Percentiles rank a stretch among this genome's conserved stretches.
phyloP scores from a whole-genome alignment of 1,140 invertebrate species.

The Semibalanus balanoides region DNA sequence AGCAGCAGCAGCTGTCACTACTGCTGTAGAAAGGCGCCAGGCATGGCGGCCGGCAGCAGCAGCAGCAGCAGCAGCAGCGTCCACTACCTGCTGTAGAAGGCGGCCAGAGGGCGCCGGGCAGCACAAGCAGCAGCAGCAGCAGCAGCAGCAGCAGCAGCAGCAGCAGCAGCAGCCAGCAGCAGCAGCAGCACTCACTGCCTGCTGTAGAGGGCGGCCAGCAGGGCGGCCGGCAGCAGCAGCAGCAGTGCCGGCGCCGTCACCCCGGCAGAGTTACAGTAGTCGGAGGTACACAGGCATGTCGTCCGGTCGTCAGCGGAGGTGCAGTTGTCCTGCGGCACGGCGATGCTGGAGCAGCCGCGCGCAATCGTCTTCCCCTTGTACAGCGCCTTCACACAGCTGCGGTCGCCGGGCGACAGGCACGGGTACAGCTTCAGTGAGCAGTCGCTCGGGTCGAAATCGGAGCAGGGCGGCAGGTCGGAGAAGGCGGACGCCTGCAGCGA shows the following conservation, averaged over 20 bases:
- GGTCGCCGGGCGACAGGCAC: background rate
- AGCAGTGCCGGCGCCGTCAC: background rate
- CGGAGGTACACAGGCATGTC: background rate
- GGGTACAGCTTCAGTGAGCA: background rate
- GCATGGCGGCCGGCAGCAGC: no score
- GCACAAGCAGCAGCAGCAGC: no score
- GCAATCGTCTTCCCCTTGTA: background rate
- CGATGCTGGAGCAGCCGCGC: background rate
- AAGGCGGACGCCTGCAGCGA: background rate
- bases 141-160: no score
- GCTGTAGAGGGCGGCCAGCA: background rate
- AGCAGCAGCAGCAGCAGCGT: no score
- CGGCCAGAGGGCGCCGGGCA: no score
- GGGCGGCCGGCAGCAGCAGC: background rate
- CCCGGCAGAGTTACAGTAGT: background rate
- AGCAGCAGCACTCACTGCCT: no score
- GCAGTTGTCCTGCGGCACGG: background rate
- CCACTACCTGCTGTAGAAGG: no score
- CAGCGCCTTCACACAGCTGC: background rate
- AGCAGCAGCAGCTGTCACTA: no score
- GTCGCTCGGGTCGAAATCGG: background rate
- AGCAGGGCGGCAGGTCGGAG: background rate
- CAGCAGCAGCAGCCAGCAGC: no score
- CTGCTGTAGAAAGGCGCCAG: no score
- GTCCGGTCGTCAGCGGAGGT: background rate